These are phyloP conservation scores for Prosopocoilus inquinatus DNA, from an alignment of 2,888 invertebrate genomes.

Conservation along the genomic window DNA sequence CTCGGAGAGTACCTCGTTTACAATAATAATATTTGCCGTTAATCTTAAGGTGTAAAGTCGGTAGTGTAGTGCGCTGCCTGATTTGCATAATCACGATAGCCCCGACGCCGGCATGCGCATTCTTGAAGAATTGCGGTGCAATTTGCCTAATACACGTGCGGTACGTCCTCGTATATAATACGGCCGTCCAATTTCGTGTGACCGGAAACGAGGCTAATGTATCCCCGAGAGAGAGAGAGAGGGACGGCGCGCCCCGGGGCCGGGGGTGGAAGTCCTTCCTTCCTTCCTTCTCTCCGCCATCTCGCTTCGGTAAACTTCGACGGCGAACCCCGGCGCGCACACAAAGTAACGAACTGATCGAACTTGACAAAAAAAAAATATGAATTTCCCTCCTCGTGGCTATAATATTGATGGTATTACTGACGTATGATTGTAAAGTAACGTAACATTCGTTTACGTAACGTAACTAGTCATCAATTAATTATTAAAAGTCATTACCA, in stretches of 20 bases:
- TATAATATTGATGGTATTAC: no score
- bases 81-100: conserved; percentile 20
- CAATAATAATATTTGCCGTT: conserved; percentile 1
- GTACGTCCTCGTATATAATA: conserved; percentile 26
- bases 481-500: no score
- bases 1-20: no score
- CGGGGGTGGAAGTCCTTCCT: conserved; percentile 23
- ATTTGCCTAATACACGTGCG: conserved; percentile 26
- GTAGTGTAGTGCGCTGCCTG: background rate
- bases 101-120: conserved; percentile 13
- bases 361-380: no score
- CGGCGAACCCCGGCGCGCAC: no score
- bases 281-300: no score
- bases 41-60: conserved; percentile 2
- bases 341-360: no score
- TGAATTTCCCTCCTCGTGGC: no score
- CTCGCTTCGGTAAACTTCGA: background rate
- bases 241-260: conserved; percentile 22
- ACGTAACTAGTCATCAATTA: no score
- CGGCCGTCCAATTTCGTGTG: conserved; percentile 38
- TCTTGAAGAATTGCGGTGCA: conserved; percentile 21
- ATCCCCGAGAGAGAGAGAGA: conserved; percentile 37
- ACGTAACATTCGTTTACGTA: no score
- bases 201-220: conserved; percentile 43
- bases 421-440: no score